phyloP scores from a whole-genome alignment of 2,888 invertebrate genomes.

The Melanostoma mellinum region DNA sequence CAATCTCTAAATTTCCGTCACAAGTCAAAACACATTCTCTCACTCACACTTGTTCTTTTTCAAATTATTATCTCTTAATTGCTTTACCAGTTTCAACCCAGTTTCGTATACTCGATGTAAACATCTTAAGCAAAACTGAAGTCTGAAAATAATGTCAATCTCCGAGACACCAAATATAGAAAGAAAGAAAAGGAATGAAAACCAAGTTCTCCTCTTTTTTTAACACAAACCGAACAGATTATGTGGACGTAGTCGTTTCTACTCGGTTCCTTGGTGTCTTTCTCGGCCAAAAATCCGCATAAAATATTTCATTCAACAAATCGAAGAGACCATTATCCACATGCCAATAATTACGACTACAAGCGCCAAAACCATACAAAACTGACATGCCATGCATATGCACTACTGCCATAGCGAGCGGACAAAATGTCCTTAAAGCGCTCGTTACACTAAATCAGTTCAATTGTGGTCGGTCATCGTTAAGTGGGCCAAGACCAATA shows the following conservation, averaged over 20 bases:
- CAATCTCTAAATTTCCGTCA: too few species aligned
- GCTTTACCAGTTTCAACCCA: conserved; percentile 19
- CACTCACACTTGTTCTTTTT: too few species aligned
- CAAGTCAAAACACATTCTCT: too few species aligned
- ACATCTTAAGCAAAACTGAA: conserved; percentile 1
- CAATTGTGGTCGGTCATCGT: conserved; percentile 70
- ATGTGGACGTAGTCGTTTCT: not conserved
- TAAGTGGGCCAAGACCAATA: conserved; percentile 72
- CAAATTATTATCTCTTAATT: conserved; percentile 8
- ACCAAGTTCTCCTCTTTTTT: conserved; percentile 9
- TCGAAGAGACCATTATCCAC: conserved; percentile 70
- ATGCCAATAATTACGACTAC: conserved; percentile 69
- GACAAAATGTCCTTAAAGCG: conserved; percentile 66
- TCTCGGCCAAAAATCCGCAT: conserved; percentile 62
- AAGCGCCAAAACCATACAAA: conserved; percentile 59
- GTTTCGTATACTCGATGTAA: conserved; percentile 10
- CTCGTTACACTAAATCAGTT: conserved; percentile 71
- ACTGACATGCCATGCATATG: conserved; percentile 59
- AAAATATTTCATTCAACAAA: conserved; percentile 72
- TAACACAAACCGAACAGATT: conserved; percentile 6
- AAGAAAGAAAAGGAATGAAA: conserved; percentile 6
- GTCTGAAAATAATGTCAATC: not conserved
- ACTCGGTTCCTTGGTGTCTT: conserved; percentile 11
- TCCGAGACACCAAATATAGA: not conserved
- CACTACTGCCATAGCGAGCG: conserved; percentile 19